phyloP scores from a whole-genome alignment of 2,113 vertebrate species.

The Cricetomys ansorgei region DNA sequence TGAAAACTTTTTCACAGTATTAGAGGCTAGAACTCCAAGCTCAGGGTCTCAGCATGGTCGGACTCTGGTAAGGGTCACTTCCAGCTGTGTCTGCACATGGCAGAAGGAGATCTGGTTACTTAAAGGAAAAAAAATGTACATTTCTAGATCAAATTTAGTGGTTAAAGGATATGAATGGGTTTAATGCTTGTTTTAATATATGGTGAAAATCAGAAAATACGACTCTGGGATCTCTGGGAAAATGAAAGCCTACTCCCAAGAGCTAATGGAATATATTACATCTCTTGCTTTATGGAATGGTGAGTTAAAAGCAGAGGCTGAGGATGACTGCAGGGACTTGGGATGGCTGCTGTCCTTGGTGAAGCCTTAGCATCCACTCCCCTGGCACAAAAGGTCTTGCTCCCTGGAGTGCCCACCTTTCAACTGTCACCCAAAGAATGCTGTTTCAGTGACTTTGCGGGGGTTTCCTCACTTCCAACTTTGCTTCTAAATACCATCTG shows the following conservation, averaged over 20 bases:
- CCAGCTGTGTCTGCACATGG: background rate
- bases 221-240: background rate
- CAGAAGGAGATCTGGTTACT: background rate
- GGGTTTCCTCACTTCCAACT: background rate
- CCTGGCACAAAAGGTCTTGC: background rate
- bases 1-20: background rate
- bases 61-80: background rate
- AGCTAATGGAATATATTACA: background rate
- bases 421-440: background rate
- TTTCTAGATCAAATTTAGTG: background rate
- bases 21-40: background rate
- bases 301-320: background rate
- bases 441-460: background rate
- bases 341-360: background rate
- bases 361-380: background rate
- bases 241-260: background rate
- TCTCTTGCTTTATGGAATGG: background rate
- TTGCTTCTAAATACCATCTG: conserved; percentile 56
- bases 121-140: background rate
- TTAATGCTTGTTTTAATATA: background rate
- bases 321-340: rapidly evolving
- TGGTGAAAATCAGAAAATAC: background rate
- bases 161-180: background rate
- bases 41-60: background rate
- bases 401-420: background rate